Conservation (phyloP, 1,140 invertebrate genomes). For the Atopsyche davidsoni region DNA sequence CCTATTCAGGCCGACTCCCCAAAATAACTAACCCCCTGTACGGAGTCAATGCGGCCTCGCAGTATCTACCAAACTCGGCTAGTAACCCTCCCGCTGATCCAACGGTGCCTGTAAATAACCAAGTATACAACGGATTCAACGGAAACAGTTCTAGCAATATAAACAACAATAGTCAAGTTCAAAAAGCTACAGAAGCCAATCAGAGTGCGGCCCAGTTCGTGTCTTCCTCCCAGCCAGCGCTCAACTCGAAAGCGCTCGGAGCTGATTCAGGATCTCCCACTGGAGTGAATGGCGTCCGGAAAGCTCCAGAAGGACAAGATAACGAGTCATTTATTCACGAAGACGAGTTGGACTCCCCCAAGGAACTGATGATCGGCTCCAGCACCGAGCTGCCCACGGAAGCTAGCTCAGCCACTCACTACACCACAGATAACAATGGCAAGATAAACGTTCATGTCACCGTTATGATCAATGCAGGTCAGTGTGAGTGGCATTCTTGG, state of each 20-base stretch:
- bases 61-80: slow-evolving; percentile 37
- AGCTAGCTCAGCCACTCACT: slow-evolving; percentile 46
- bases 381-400: slow-evolving; percentile 45
- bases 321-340: slow-evolving; percentile 60
- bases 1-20: slow-evolving; percentile 20
- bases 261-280: too few relatives aligned
- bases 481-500: slow-evolving; percentile 24
- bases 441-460: slow-evolving; percentile 85
- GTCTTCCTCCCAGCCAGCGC: slow-evolving; percentile 30
- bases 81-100: background rate
- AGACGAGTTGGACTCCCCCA: slow-evolving; percentile 53
- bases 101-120: background rate
- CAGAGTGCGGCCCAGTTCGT: slow-evolving; percentile 8
- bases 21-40: slow-evolving; percentile 45
- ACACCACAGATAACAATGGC: slow-evolving; percentile 72
- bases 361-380: slow-evolving; percentile 37
- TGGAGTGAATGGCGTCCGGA: slow-evolving; percentile 46
- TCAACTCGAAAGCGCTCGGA: slow-evolving; percentile 34
- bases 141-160: slow-evolving; percentile 6
- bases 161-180: slow-evolving; percentile 1
- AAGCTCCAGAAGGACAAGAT: slow-evolving; percentile 72
- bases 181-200: background rate
- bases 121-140: slow-evolving; percentile 8
- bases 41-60: slow-evolving; percentile 45
- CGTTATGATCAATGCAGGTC: slow-evolving; percentile 65